phyloP scores from a whole-genome alignment of 2,113 vertebrate genomes.

The Stigmatopora nigra region DNA sequence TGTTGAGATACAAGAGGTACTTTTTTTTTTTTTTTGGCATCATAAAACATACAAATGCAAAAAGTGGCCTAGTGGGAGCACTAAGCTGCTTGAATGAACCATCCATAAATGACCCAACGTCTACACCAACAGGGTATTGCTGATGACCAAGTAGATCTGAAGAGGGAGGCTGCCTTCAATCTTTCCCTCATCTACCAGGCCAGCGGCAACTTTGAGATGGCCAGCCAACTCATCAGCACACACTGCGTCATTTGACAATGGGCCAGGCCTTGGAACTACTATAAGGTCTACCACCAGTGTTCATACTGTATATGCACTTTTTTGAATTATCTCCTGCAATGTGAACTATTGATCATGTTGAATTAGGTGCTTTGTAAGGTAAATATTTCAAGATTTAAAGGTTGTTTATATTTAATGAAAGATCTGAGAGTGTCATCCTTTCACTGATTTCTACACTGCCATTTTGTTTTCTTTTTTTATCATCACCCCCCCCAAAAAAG shows the following conservation, averaged over 20 bases:
- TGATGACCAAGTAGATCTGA: slow-evolving; percentile 84
- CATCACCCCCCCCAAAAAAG: slow-evolving; percentile 8
- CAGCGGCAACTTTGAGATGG: slow-evolving; percentile 83
- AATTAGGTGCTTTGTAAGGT: neutral
- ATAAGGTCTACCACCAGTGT: neutral
- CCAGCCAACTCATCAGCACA: slow-evolving; percentile 74
- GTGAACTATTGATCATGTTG: neutral
- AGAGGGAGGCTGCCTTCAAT: slow-evolving; percentile 88
- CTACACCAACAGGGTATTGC: slow-evolving; percentile 78
- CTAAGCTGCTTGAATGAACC: neutral
- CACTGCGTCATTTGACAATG: slow-evolving; percentile 71
- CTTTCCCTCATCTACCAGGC: slow-evolving; percentile 89
- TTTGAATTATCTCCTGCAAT: neutral
- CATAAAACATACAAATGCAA: neutral
- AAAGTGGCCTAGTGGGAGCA: neutral
- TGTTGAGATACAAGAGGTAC: slow-evolving; percentile 74
- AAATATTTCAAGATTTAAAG: neutral
- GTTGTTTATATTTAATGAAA: neutral
- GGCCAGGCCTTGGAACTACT: neutral
- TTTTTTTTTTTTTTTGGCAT: neutral
- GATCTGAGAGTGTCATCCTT: neutral
- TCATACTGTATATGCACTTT: neutral
- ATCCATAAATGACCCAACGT: neutral
- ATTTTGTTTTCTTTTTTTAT: neutral
- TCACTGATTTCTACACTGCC: neutral